A percentile compares a stretch with the other conserved stretches of the same genome.
Evolutionary conservation across 2,113 vertebrate species (phyloP).

Genomic region (Scalopus aquaticus): DNA sequence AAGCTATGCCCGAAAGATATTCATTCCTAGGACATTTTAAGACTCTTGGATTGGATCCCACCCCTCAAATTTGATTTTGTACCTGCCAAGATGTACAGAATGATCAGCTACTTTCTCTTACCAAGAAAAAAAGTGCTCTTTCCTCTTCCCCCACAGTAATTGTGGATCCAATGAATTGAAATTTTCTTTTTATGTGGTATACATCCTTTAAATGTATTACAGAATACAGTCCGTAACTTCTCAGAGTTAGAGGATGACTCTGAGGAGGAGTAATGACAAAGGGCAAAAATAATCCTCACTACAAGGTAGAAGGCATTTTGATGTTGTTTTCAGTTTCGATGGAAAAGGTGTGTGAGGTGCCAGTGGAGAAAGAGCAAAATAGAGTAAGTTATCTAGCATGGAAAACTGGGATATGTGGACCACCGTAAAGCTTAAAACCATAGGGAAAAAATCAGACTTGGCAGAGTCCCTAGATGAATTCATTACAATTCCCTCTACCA

Average conservation of each 20-base stretch:
- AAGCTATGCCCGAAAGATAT: conserved; percentile 40
- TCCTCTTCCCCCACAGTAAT: background rate
- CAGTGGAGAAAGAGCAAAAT: background rate
- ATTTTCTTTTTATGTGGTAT: background rate
- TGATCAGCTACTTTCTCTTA: conserved; percentile 21
- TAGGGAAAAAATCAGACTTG: background rate
- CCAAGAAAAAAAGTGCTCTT: background rate
- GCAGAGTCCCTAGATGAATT: background rate
- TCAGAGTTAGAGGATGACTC: background rate
- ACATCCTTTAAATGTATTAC: background rate
- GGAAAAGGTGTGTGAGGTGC: background rate
- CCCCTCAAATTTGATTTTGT: background rate
- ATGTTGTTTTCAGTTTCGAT: background rate
- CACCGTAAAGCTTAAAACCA: background rate
- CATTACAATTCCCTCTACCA: background rate
- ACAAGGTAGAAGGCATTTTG: background rate
- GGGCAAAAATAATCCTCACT: background rate
- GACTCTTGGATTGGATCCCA: background rate
- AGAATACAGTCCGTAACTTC: background rate
- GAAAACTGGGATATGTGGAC: background rate
- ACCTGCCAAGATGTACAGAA: conserved; percentile 28
- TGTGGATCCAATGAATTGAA: background rate
- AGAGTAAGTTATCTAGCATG: background rate
- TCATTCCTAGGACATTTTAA: conserved; percentile 48
- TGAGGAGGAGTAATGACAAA: background rate